Evolutionary conservation across 2,888 invertebrate genomes (phyloP), one percentile per base, ranked within the genome.

Genomic region (Silvanus unidentatus): DNA sequence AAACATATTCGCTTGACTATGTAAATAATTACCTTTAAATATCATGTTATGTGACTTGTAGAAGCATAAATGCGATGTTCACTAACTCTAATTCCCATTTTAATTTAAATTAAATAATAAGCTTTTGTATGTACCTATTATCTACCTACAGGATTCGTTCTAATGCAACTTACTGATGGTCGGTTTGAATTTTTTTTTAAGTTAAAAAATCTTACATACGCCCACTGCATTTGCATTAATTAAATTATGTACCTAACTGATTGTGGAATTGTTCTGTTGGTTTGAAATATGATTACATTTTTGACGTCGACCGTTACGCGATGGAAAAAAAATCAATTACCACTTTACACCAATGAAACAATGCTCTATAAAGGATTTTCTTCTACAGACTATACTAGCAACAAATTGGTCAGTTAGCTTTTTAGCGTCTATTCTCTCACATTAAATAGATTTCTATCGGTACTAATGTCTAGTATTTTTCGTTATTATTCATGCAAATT

Each of bases 401-500:
- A 16, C 22, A 39, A 39, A 39, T 34, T 45, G 58, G 49, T 37
- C 53, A 39, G 44, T 50, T 52, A 22, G 36, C 48, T 55, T 50
- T 55, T 52, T 55, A 54, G 46, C 57, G 52, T 57, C 22, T 22
- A 22, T 8, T 57, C 56, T 50, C 58, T 57, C 60, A 62, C 60
- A 58, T 63, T 61, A 60, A 63, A 65, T 67, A 62, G 68, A 67
- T 68, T 45, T 47, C 56, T 64, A 68, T 68, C 68, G 56, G 44
- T 44, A 49, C 32, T 69, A 68, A 69, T 69, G 58, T 59, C 65
- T 59, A 61, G 58, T 62, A 68, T 69, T 68, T 67, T 63, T 62
- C 58, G 64, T 66, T 62, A 69, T 69, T 69, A 69, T 62, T 63
- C 65, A 69, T 68, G 67, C 62, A 68, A 69, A 69, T 69, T 64